These are phyloP conservation scores for Pristiophorus japonicus DNA, from an alignment of 2,113 vertebrate species.

Conservation along the genomic window DNA sequence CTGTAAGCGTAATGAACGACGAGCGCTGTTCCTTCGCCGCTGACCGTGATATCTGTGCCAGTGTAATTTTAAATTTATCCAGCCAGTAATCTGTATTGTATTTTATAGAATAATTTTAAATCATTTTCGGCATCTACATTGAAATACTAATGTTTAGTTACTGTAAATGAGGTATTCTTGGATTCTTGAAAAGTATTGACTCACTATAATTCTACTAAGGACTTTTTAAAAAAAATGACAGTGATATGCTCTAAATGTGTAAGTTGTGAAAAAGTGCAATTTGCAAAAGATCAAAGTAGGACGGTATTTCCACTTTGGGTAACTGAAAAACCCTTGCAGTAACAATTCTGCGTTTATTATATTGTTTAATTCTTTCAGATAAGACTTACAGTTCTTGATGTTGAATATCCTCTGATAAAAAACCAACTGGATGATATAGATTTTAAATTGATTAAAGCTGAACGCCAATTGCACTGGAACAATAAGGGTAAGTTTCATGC, in stretches of 20 bases:
- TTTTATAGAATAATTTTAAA: no score
- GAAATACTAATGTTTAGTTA: no score
- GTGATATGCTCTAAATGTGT: not conserved
- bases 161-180: no score
- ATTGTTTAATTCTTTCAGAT: slow-evolving; percentile 47
- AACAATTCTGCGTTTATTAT: not conserved
- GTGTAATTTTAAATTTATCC: no score
- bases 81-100: no score
- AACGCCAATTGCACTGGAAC: slow-evolving; percentile 57
- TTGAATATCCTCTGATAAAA: slow-evolving; percentile 55
- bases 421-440: slow-evolving; percentile 53
- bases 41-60: no score
- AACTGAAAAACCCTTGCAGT: not conserved
- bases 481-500: slow-evolving; percentile 49
- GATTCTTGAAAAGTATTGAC: no score
- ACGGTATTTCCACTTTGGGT: not conserved
- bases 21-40: no score
- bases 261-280: not conserved
- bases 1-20: no score
- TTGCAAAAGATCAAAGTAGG: not conserved
- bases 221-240: not conserved
- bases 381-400: slow-evolving; percentile 45
- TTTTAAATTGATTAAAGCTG: slow-evolving; percentile 39
- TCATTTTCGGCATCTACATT: no score
- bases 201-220: not conserved